Evolutionary conservation across 1,140 invertebrate genomes (phyloP), one percentile per base, ranked within the genome.

Genomic region (Aporrectodea caliginosa): DNA sequence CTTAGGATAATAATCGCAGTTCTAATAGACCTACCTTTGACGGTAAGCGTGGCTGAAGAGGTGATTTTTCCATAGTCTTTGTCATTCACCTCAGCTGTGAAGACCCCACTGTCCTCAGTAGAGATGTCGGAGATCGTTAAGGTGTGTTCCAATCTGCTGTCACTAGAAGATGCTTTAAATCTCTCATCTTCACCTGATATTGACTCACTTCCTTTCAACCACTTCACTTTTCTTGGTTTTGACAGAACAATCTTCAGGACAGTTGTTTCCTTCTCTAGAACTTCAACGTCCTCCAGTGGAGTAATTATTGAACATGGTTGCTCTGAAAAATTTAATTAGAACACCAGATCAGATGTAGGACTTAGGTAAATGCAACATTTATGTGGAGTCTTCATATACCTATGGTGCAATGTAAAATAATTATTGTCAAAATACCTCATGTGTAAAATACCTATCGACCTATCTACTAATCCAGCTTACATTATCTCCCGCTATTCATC

Each of bases 211-310:
- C 70, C 72, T 75, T 34, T 82, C 80, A 71, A 78, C 81, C 81
- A 82, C 58, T 78, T 73, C 1, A 70, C 81, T 16, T 78, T 32
- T 68, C 43, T 43, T 43, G 87, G 85, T 81, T 87, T 86, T 43
- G 85, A 85, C 35, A 84, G 83, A 69, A 83, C 81, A 78, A 86
- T 87, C 33, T 82, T 85, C 82, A 88, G 86, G 6, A 82, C 84
- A 6, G 83, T 85, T 35, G 84, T 82, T 0, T 82, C 81, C 70
- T 85, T 84, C 73, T 86, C 85, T 27, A 83, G 76, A 34, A 79
- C 84, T 58, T 83, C 76, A 29, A 83, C 82, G 75, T 88, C 85
- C 71, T 84, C 80, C 0, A 88, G 81, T n/a, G 84, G 82, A 71
- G 84, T 79, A 0, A 82, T 83, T 78, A 88, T 87, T 75, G 86